phyloP scores from a whole-genome alignment of 2,888 invertebrate genomes.

The Ctenicera cuprea region DNA sequence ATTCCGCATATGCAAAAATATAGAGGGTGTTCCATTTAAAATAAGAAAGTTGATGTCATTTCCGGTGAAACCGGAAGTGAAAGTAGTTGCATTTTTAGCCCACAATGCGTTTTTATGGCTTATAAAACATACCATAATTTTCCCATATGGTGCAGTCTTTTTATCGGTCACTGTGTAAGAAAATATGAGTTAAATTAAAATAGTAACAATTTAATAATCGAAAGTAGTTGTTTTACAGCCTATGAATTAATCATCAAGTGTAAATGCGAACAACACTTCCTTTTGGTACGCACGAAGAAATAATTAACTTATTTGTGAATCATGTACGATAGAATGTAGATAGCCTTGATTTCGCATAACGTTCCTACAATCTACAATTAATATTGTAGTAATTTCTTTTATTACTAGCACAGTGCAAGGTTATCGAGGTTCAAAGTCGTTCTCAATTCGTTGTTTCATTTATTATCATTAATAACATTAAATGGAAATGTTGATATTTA shows the following conservation, averaged over 20 bases:
- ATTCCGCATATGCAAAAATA: too few species aligned
- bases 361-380: conserved; percentile 1
- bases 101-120: too few species aligned
- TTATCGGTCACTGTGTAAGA: too few species aligned
- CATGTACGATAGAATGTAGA: background rate
- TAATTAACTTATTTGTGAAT: conserved; percentile 14
- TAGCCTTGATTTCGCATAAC: conserved; percentile 23
- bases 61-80: too few species aligned
- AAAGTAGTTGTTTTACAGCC: conserved; percentile 7
- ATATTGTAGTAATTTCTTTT: conserved; percentile 4
- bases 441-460: background rate
- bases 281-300: conserved; percentile 6
- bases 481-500: too few species aligned
- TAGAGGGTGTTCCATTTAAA: too few species aligned
- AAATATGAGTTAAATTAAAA: background rate
- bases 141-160: too few species aligned
- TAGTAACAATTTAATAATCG: background rate
- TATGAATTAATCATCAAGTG: conserved; percentile 7
- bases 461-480: too few species aligned
- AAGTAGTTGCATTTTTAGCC: too few species aligned
- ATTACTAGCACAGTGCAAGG: background rate
- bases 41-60: too few species aligned
- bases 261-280: conserved; percentile 4
- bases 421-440: conserved; percentile 5
- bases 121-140: too few species aligned